Evolutionary conservation across 2,888 invertebrate species (phyloP), one percentile per base, ranked within the genome.

Genomic region (Ypsolopha sequella): DNA sequence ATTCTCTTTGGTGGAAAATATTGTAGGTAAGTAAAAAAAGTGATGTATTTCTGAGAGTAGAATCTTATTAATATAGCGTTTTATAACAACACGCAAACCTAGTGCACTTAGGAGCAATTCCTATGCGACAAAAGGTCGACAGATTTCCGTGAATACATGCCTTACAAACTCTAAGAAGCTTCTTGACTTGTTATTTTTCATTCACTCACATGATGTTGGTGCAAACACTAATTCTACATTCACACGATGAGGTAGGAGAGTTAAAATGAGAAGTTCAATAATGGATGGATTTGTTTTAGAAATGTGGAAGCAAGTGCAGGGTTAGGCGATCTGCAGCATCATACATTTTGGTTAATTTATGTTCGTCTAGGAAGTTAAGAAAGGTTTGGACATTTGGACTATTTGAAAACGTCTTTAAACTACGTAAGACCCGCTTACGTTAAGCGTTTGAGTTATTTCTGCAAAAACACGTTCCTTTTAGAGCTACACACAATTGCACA

Each of bases 181-280:
- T 24, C 13, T 43, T 41, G 7, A 24, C 24, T 24, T 24, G 24
- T 24, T 24, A 24, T 24, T 24, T n/a, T 24, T 24, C 24, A 24
- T 24, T 10, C 41, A 4, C 11, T 11, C 13, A 44, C 24, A 44
- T 7, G 33, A 44, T 6, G n/a, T 45, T 33, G 45, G 10, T 45
- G 61, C 72, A 24, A 11, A 64, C 57, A 64, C 69, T 76, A 73
- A 68, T 68, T 66, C 77, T 78, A 76, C 60, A 74, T 70, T 73
- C 70, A 77, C 71, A 73, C 70, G 76, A 77, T 85, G 84, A 85
- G 85, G 84, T 85, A 85, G 85, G 77, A 76, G 60, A 76, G 72
- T 75, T 74, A 78, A 73, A 58, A 75, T 66, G 62, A 73, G 66
- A 73, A 68, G 64, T 63, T 65, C 51, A 57, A 60, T 58, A 53